Evolutionary conservation across 2,888 invertebrate genomes (phyloP).

Genomic region (Philereme transversata): DNA sequence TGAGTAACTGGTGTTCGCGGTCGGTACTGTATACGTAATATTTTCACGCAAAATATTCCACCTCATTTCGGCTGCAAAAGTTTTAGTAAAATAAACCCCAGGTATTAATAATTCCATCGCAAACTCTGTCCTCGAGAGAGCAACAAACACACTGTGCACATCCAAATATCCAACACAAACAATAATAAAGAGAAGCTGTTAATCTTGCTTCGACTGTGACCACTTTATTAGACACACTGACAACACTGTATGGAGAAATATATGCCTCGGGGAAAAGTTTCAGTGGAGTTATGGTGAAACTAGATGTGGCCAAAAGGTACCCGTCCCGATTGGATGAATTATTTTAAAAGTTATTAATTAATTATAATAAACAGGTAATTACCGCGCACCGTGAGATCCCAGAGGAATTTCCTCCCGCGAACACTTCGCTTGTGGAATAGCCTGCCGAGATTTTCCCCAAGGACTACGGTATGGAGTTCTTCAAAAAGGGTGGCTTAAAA

Average conservation of each 20-base stretch:
- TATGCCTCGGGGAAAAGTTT: conserved; percentile 75
- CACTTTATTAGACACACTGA: conserved; percentile 79
- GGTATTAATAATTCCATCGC: conserved; percentile 32
- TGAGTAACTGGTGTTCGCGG: too few relatives aligned
- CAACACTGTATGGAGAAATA: conserved; percentile 77
- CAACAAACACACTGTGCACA: conserved; percentile 14
- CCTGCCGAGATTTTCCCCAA: too few relatives aligned
- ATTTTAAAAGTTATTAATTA: too few relatives aligned
- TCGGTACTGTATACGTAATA: too few relatives aligned
- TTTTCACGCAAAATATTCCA: too few relatives aligned
- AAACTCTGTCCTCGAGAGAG: conserved; percentile 13
- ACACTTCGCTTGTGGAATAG: too few relatives aligned
- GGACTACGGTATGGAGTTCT: too few relatives aligned
- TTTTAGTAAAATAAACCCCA: conserved; percentile 20
- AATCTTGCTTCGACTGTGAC: conserved; percentile 82
- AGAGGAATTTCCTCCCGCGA: too few relatives aligned
- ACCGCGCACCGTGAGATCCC: too few relatives aligned
- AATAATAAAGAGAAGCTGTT: conserved; percentile 77
- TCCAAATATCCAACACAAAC: conserved; percentile 54
- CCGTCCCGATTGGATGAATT: not conserved
- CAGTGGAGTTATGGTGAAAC: conserved; percentile 31
- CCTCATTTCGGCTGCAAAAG: not conserved
- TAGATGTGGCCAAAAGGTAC: conserved; percentile 44
- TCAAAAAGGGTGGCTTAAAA: too few relatives aligned
- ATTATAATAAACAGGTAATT: too few relatives aligned